Conservation (phyloP, 1,140 invertebrate species). For the Drosophila albomicans region DNA sequence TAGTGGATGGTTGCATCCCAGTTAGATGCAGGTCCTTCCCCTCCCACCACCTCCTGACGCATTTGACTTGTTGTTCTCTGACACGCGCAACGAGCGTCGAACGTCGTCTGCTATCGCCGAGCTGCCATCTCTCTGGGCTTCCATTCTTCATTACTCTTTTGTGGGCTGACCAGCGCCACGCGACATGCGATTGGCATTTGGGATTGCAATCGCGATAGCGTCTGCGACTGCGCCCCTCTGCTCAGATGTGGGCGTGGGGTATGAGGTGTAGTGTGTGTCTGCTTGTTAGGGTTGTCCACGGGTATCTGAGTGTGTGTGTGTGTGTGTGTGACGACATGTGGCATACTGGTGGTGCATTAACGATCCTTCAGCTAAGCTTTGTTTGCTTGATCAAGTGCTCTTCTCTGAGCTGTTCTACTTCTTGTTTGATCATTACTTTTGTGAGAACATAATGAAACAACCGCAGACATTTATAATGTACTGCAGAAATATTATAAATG, state of each 20-base stretch:
- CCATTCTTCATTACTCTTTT: constrained; percentile 31
- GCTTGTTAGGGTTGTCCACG: constrained; percentile 32
- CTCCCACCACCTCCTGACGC: constrained; percentile 40
- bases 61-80: constrained; percentile 78
- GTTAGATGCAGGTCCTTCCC: constrained; percentile 69
- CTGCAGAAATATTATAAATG: too few species aligned
- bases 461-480: too few species aligned
- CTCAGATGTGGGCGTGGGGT: background rate
- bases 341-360: constrained; percentile 50
- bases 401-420: background rate
- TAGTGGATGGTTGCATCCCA: constrained; percentile 22
- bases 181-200: constrained; percentile 45
- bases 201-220: constrained; percentile 6
- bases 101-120: constrained; percentile 54
- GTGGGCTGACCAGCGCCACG: constrained; percentile 73
- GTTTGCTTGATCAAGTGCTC: background rate
- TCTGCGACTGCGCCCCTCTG: background rate
- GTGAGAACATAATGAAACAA: too few species aligned
- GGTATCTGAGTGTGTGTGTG: constrained; percentile 36
- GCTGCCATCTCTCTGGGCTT: constrained; percentile 48
- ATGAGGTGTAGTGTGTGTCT: constrained; percentile 41
- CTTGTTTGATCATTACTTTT: background rate
- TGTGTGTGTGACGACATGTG: constrained; percentile 60
- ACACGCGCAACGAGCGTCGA: constrained; percentile 56
- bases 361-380: constrained; percentile 38